Base-by-base conservation (phyloP, 2,888 invertebrate genomes). In the Brachypalpus laphriformis region DNA sequence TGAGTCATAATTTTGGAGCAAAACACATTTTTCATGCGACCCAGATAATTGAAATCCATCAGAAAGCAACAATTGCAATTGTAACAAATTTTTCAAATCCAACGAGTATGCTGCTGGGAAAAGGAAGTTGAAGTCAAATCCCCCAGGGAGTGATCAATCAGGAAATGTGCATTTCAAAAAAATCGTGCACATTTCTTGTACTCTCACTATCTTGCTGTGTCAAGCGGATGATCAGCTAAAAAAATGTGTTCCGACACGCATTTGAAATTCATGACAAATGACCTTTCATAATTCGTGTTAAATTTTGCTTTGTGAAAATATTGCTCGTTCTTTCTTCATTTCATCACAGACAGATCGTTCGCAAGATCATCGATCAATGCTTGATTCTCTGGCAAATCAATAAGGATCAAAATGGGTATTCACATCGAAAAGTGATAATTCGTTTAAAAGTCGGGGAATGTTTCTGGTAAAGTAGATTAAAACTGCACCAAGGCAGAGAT, bases 211-310 rank as follows among this genome's bases (percentile, higher is more conserved):
- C 20, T 14, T n/a, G 20, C 66, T 37, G 16, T 83, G 74, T 57
- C 68, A 74, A 31, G 70, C 20, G 59, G 31, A 56, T 63, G 42
- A 78, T 72, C 68, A 34, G 49, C 40, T 5, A 40, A 42, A 63
- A 14, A 72, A 42, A 28, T 74, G 1, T 65, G 22, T 71, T 47
- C 75, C 65, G 80, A 76, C 80, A 76, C 61, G 85, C 80, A 76
- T 81, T 76, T 75, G 57, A 51, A 75, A 85, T 75, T 80, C 83
- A 85, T 85, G 85, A 85, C 85, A 85, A 85, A 85, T 83, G 83
- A 78, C 83, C 78, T 83, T 83, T 83, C 83, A 83, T 61, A 78
- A 78, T 51, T 78, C 22, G 54, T 66, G 72, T 72, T 72, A 63
- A 72, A 72, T 77, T 77, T 77, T 70, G 51, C 7, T 25, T 16